Evolutionary conservation across 1,140 invertebrate genomes (phyloP), one percentile per base, ranked within the genome.

Genomic region (Drosophila equinoxialis): DNA sequence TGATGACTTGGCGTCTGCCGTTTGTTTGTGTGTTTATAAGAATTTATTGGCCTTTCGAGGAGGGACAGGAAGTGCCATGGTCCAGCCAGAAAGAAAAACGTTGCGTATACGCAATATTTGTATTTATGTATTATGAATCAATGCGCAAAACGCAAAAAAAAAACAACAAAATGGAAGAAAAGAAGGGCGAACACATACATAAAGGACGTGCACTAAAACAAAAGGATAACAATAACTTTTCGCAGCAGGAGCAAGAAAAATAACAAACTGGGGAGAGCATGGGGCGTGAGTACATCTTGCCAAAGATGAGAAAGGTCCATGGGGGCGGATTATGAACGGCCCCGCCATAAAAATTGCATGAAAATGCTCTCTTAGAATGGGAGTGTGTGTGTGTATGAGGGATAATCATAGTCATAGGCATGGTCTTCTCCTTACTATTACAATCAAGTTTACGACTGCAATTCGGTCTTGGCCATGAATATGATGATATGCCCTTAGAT

Each of bases 101-200:
- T 68, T 81, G 84, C 84, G 84, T 87, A 87, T 87, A 87, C 84
- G 77, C 80, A 89, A 89, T 87, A 87, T 87, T 89, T 89, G 72
- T 87, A 89, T 89, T 87, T 87, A 84, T 87, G 86, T 87, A 78
- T 87, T 87, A 87, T 87, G 84, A 87, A 87, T 87, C 83, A 87
- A 84, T 78, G 77, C 79, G 79, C 77, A 72, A 59, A 33, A 62
- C 48, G 23, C 23, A 26, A 39, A 64, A 69, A 57, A 41, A 58
- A 62, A 48, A 65, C 30, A 71, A 45, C 42, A 37, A 68, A 41
- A 54, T 20, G 33, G 39, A 6, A 48, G 14, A 14, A 51, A 51
- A 51, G 17, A 51, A 51, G 45, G 17, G 45, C 10, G 45, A 62
- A 37, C 35, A 68, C 71, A 45, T 39, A 60, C 62, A 68, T 73